Percentiles rank a stretch among this genome's conserved stretches.
These are phyloP conservation scores for Urocyon cinereoargenteus DNA, from an alignment of 2,797 vertebrate species.

Conservation along the genomic window DNA sequence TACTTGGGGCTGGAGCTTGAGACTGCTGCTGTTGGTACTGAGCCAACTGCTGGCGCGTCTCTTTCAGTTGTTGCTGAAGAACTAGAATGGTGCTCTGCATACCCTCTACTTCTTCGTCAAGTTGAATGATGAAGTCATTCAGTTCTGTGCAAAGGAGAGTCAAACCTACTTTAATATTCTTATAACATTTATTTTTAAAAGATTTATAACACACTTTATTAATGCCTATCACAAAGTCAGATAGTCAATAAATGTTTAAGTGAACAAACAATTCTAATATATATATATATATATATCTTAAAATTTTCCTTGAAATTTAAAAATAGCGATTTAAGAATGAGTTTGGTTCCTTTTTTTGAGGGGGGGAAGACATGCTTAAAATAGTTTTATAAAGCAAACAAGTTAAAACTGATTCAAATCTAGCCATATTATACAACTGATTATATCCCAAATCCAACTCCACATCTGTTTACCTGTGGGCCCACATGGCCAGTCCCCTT, in stretches of 20 bases:
- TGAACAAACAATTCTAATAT: constrained; percentile 50
- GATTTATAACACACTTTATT: not conserved
- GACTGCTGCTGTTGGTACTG: constrained; percentile 92
- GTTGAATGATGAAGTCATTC: constrained; percentile 99
- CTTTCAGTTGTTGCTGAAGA: constrained; percentile 97
- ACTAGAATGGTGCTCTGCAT: constrained; percentile 99
- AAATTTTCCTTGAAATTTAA: constrained; percentile 38
- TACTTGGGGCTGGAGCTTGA: constrained; percentile 88
- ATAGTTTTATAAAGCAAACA: not conserved
- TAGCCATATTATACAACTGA: not conserved
- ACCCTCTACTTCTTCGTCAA: constrained; percentile 98
- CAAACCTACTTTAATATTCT: constrained; percentile 73
- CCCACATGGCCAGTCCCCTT: not conserved
- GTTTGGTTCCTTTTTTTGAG: not conserved
- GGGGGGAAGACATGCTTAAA: not conserved
- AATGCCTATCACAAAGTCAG: constrained; percentile 38
- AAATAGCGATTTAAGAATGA: constrained; percentile 47
- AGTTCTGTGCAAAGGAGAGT: constrained; percentile 91
- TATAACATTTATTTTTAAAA: constrained; percentile 48
- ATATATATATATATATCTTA: not conserved
- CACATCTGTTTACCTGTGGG: not conserved
- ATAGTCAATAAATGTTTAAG: constrained; percentile 2
- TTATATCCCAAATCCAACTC: not conserved
- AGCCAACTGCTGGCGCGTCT: constrained; percentile 92
- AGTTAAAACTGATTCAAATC: not conserved